These are phyloP conservation scores for Centropus unirufus DNA, from an alignment of 2,113 vertebrate genomes.

Conservation along the genomic window DNA sequence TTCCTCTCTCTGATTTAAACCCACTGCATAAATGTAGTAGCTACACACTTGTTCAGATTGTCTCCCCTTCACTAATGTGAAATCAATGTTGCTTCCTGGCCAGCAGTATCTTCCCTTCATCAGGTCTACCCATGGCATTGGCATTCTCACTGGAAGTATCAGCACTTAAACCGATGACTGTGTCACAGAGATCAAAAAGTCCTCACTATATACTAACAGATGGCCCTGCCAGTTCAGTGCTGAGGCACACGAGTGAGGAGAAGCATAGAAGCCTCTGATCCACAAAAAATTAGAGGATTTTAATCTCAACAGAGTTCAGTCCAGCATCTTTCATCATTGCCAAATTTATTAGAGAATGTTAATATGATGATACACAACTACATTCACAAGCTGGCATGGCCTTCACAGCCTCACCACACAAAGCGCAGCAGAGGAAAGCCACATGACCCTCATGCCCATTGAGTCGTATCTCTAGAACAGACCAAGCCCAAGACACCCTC, in stretches of 20 bases:
- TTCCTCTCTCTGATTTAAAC: not conserved
- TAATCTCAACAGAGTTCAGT: not conserved
- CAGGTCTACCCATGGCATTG: not conserved
- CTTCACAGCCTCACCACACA: accelerated
- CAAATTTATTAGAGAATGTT: not conserved
- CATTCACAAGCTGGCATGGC: not conserved
- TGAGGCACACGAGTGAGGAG: accelerated
- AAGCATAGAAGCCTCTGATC: not conserved
- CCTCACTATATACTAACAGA: not conserved
- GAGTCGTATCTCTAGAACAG: not conserved
- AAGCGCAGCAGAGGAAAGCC: not conserved
- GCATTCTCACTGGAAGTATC: not conserved
- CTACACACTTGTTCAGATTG: not conserved
- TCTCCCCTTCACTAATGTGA: not conserved
- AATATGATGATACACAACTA: not conserved
- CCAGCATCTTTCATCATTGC: not conserved
- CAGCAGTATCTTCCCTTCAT: not conserved
- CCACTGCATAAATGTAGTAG: not conserved
- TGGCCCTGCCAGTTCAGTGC: not conserved
- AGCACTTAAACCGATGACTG: conserved; percentile 1
- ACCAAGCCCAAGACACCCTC: not conserved
- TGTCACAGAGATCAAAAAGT: not conserved
- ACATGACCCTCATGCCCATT: accelerated
- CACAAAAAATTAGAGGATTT: not conserved
- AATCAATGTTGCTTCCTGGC: not conserved